Conservation (phyloP, 2,888 invertebrate species). For the Heliconius charithonia region DNA sequence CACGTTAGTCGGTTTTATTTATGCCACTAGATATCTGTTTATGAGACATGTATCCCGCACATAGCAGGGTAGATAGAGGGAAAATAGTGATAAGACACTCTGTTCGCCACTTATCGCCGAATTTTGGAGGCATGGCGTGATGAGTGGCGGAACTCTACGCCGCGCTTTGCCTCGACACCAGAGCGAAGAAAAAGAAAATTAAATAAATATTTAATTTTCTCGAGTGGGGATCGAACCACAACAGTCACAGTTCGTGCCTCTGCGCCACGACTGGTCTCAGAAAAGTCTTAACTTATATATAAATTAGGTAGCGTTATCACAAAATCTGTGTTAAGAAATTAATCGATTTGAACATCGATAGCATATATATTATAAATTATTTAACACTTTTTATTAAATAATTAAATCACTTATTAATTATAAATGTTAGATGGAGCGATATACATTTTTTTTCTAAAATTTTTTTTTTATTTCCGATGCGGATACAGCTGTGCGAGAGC, state of each 20-base stretch:
- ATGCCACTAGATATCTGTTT: neutral
- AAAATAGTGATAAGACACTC: no score
- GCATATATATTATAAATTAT: constrained; percentile 2
- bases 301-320: neutral
- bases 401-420: neutral
- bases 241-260: no score
- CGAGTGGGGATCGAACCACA: no score
- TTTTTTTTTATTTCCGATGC: constrained; percentile 20
- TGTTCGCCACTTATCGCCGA: no score
- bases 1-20: neutral
- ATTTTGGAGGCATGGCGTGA: no score
- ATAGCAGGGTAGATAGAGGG: no score
- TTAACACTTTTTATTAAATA: neutral
- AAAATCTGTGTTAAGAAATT: neutral
- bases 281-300: neutral
- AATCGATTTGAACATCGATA: constrained; percentile 14
- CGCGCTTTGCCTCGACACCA: no score
- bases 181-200: no score
- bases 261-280: no score
- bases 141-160: no score
- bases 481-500: constrained; percentile 11
- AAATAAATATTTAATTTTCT: no score
- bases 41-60: neutral
- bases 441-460: neutral
- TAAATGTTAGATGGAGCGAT: neutral